Evolutionary conservation across 2,797 vertebrate genomes (phyloP).

Genomic region (Enteromius anoplus): DNA sequence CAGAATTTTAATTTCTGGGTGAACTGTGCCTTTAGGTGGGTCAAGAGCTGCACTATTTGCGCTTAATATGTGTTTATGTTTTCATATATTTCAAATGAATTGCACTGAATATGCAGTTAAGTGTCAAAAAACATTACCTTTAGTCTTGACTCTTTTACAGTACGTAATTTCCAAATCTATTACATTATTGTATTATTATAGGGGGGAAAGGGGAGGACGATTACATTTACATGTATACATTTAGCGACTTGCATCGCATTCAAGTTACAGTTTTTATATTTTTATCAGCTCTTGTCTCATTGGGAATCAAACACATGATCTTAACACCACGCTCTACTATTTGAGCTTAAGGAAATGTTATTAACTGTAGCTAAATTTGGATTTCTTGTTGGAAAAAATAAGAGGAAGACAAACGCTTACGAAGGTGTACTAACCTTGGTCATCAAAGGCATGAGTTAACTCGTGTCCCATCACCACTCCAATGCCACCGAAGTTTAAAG

Average conservation of each 20-base stretch:
- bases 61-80: no score
- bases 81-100: neutral
- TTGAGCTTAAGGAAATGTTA: no score
- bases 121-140: neutral
- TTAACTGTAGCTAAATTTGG: neutral
- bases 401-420: neutral
- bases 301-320: no score
- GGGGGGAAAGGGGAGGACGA: neutral
- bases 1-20: neutral
- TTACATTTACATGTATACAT: no score
- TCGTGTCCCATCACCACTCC: conserved; percentile 98
- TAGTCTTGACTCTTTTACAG: neutral
- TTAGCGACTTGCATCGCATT: no score
- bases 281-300: no score
- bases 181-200: neutral
- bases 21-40: no score
- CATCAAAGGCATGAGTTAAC: conserved; percentile 95
- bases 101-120: neutral
- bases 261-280: no score
- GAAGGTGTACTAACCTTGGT: conserved; percentile 79
- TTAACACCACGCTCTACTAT: no score
- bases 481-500: conserved; percentile 95
- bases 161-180: neutral
- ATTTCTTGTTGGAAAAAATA: neutral
- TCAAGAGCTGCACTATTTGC: neutral